phyloP scores from a whole-genome alignment of 2,797 vertebrate genomes.

The Taeniopygia guttata region DNA sequence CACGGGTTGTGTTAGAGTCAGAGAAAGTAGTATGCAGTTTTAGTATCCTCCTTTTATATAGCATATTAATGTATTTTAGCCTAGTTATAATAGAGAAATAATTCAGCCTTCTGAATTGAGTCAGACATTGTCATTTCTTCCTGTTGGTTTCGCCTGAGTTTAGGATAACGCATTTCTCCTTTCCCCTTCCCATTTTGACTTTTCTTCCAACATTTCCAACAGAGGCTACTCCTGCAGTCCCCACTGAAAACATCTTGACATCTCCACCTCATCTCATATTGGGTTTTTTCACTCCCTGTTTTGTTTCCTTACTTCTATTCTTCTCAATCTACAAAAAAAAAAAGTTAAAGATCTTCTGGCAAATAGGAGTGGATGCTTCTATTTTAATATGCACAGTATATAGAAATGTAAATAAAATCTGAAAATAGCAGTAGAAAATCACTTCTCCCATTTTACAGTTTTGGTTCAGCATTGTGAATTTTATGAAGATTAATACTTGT shows the following conservation, averaged over 20 bases:
- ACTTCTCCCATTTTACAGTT: not conserved
- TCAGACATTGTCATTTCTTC: too few relatives aligned
- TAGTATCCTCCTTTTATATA: too few relatives aligned
- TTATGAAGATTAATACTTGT: not conserved
- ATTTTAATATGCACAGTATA: not conserved
- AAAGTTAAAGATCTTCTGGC: not conserved
- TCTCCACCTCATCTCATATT: not conserved
- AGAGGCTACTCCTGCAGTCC: not conserved
- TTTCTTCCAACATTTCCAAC: not conserved
- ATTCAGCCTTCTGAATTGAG: too few relatives aligned
- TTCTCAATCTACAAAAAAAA: not conserved
- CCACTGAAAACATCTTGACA: accelerated
- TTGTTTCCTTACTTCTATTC: not conserved
- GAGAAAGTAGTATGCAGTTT: too few relatives aligned
- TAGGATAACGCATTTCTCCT: not conserved
- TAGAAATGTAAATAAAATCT: not conserved
- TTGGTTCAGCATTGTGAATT: not conserved
- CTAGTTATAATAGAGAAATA: too few relatives aligned
- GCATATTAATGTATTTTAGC: too few relatives aligned
- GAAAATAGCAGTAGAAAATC: not conserved
- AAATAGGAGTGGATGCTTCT: not conserved
- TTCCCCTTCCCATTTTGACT: accelerated
- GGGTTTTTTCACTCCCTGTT: not conserved
- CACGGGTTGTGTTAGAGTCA: too few relatives aligned
- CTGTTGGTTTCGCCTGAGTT: too few relatives aligned